A percentile compares a stretch with the other conserved stretches of the same genome.
Evolutionary conservation across 1,140 invertebrate species (phyloP).

Genomic region (Hylaeus anthracinus): DNA sequence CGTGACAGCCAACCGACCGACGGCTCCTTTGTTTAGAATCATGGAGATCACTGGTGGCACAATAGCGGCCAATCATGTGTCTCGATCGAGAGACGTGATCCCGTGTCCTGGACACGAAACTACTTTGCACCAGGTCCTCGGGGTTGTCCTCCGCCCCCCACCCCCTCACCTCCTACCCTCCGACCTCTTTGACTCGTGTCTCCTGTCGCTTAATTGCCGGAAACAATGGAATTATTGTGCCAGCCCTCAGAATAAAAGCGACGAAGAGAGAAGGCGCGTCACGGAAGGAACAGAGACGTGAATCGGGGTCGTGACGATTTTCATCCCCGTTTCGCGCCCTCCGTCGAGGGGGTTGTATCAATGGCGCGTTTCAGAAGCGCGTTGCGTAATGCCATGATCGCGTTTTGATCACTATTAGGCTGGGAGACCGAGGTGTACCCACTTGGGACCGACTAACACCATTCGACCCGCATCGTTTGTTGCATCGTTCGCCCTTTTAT

Average conservation of each 20-base stretch:
- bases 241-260: slow-evolving; percentile 11
- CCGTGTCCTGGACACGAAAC: slow-evolving; percentile 30
- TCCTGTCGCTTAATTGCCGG: slow-evolving; percentile 58
- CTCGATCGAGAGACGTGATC: slow-evolving; percentile 57
- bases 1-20: slow-evolving; percentile 52
- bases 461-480: not conserved
- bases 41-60: slow-evolving; percentile 51
- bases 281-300: not conserved
- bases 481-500: no score
- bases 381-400: slow-evolving; percentile 28
- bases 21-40: slow-evolving; percentile 58
- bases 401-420: slow-evolving; percentile 17
- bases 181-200: slow-evolving; percentile 16
- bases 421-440: not conserved
- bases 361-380: not conserved
- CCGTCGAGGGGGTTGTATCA: slow-evolving; percentile 5
- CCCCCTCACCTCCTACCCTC: not conserved
- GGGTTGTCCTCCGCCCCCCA: slow-evolving; percentile 9
- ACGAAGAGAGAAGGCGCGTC: not conserved
- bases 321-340: slow-evolving; percentile 21
- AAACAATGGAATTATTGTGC: slow-evolving; percentile 65
- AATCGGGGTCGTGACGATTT: slow-evolving; percentile 33
- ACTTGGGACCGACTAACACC: not conserved
- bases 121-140: slow-evolving; percentile 33
- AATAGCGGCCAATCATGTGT: slow-evolving; percentile 64